Percentiles rank a stretch among this genome's conserved stretches.
phyloP scores from a whole-genome alignment of 1,140 invertebrate species.

The Tachypleus tridentatus region DNA sequence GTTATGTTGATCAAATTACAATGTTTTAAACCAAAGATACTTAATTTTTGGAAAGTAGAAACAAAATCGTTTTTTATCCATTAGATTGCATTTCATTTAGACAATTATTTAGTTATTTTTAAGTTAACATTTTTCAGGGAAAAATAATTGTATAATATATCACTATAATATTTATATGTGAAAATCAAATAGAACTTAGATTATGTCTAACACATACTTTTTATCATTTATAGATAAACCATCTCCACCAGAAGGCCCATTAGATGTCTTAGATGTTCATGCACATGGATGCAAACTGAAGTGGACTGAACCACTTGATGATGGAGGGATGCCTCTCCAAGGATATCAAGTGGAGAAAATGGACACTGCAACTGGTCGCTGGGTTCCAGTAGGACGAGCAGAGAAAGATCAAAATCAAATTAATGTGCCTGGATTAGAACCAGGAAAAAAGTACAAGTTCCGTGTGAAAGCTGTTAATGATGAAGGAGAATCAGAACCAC shows the following conservation, averaged over 20 bases:
- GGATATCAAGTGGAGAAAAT: slow-evolving; percentile 87
- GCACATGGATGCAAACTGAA: slow-evolving; percentile 89
- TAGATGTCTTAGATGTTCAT: slow-evolving; percentile 82
- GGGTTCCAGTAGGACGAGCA: slow-evolving; percentile 42
- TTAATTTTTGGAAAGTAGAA: too few species aligned
- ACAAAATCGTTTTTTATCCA: too few species aligned
- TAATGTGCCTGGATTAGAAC: slow-evolving; percentile 75
- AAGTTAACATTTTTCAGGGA: too few species aligned
- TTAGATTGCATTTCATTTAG: too few species aligned
- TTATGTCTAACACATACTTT: too few species aligned
- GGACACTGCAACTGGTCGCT: slow-evolving; percentile 61
- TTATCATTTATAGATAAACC: slow-evolving; percentile 53
- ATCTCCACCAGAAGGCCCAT: slow-evolving; percentile 79
- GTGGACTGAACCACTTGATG: slow-evolving; percentile 92
- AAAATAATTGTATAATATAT: too few species aligned
- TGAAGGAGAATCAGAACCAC: slow-evolving; percentile 85
- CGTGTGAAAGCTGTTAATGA: slow-evolving; percentile 89
- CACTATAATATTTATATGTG: too few species aligned
- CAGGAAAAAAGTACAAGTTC: slow-evolving; percentile 88
- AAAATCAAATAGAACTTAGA: too few species aligned
- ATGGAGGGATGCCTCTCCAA: slow-evolving; percentile 81
- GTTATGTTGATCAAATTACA: too few species aligned
- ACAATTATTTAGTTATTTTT: too few species aligned
- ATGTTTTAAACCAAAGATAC: too few species aligned
- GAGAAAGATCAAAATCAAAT: slow-evolving; percentile 75